A percentile compares a stretch with the other conserved stretches of the same genome.
phyloP scores from a whole-genome alignment of 1,140 invertebrate genomes.

The Aleiodes sp. region DNA sequence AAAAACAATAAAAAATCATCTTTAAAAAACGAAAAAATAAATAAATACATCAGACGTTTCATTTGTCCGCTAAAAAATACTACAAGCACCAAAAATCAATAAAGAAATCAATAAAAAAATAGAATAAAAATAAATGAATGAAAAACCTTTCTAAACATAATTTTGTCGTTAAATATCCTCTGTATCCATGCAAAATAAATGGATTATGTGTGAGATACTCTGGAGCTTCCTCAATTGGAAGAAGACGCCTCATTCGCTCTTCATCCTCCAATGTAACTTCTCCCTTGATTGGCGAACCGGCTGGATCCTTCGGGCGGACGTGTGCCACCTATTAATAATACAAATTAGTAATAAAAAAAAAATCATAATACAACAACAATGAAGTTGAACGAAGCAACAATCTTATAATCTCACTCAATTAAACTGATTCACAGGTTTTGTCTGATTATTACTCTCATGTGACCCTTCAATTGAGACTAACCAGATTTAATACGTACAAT shows the following conservation, averaged over 20 bases:
- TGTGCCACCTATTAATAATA: slow-evolving; percentile 36
- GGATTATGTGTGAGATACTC: slow-evolving; percentile 84
- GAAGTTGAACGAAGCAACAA: no score
- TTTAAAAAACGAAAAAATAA: neutral
- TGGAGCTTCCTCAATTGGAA: slow-evolving; percentile 75
- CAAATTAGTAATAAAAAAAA: neutral
- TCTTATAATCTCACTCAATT: no score
- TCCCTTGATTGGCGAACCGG: slow-evolving; percentile 50
- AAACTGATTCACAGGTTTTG: no score
- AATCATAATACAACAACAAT: no score
- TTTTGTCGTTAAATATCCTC: slow-evolving; percentile 81
- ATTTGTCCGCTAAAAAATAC: neutral
- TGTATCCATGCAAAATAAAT: slow-evolving; percentile 75
- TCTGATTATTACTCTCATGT: no score
- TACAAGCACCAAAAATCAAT: no score
- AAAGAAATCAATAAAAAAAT: no score
- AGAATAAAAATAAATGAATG: slow-evolving; percentile 19
- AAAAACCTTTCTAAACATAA: slow-evolving; percentile 87
- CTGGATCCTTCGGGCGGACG: slow-evolving; percentile 42
- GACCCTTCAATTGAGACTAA: no score
- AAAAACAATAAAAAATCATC: neutral
- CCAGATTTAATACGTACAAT: no score
- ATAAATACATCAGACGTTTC: neutral
- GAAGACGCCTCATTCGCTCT: slow-evolving; percentile 61
- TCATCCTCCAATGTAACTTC: slow-evolving; percentile 56